Base-by-base conservation (phyloP, 1,140 invertebrate species). In the Papilio glaucus region DNA sequence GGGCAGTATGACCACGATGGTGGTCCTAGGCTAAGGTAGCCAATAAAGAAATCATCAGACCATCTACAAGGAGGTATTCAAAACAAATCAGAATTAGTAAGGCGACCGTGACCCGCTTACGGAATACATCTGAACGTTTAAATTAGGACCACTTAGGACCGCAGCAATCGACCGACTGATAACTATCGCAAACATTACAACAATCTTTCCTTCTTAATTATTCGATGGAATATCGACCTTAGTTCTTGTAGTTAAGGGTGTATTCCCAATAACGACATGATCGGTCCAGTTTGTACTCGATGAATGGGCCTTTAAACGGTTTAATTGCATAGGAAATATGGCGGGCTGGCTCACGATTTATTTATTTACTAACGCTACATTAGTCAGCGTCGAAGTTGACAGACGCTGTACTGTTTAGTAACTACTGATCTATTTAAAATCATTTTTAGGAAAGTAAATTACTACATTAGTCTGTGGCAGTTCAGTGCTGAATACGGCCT, bases 131-230 rank as follows among this genome's bases (percentile, higher is more conserved):
- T 21, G 45, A 21, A 57, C 49, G 49, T 26, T 26, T 57, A 57
- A 57, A 57, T 57, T 57, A 57, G 49, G 21, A 57, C 21, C 49
- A 57, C 49, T 57, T 57, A 57, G 49, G 21, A 26, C 49, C 49
- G 4, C 21, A 4, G 9, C 49, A 24, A 57, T 57, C 49, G 42
- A 45, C 42, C 18, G n/a, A 57, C 24, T 57, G 49, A 57, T 57
- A 57, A 57, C 49, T 57, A 57, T 57, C 9, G 24, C 24, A 57
- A 57, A 57, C 21, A 57, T 57, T 57, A 24, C 49, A 57, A 18
- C 49, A 57, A 57, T 57, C 49, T 57, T 57, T 57, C 12, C 42
- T 45, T 45, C 49, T 57, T 57, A 57, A 57, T 57, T 57, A 24
- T 24, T 10, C 49, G n/a, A 26, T 24, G 8, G 49, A 57, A 57